phyloP scores from a whole-genome alignment of 2,797 vertebrate genomes.

The Smutsia temminckii region DNA sequence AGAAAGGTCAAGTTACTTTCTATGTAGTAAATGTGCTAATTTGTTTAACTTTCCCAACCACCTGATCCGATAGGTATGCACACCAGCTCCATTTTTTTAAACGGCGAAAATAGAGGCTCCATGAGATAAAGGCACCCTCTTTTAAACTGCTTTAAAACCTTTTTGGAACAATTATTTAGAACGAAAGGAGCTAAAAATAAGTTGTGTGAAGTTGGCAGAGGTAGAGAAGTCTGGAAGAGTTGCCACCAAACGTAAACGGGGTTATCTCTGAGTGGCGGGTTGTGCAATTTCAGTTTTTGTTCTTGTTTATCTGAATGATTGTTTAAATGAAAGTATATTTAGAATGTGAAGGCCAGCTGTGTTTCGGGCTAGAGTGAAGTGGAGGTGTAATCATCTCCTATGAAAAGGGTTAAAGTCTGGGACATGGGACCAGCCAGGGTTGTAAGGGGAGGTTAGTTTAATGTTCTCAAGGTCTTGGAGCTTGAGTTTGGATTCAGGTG shows the following conservation, averaged over 20 bases:
- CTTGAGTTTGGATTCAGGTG: neutral
- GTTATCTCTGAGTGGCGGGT: neutral
- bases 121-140: neutral
- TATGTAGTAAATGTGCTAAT: neutral
- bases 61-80: neutral
- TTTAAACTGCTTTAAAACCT: neutral
- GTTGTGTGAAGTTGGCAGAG: neutral
- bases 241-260: neutral
- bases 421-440: no score
- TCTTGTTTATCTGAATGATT: neutral
- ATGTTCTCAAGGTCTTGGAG: neutral
- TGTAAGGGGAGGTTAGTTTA: neutral
- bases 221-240: neutral
- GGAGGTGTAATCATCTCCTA: accelerated
- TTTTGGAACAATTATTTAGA: neutral
- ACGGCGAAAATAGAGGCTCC: neutral
- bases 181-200: neutral
- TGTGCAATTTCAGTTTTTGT: neutral
- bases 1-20: neutral
- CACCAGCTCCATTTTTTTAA: neutral
- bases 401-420: neutral
- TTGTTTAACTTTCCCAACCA: neutral
- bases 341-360: neutral
- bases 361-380: neutral
- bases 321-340: neutral